phyloP scores from a whole-genome alignment of 2,888 invertebrate species.

The Pharmacophagus antenor region DNA sequence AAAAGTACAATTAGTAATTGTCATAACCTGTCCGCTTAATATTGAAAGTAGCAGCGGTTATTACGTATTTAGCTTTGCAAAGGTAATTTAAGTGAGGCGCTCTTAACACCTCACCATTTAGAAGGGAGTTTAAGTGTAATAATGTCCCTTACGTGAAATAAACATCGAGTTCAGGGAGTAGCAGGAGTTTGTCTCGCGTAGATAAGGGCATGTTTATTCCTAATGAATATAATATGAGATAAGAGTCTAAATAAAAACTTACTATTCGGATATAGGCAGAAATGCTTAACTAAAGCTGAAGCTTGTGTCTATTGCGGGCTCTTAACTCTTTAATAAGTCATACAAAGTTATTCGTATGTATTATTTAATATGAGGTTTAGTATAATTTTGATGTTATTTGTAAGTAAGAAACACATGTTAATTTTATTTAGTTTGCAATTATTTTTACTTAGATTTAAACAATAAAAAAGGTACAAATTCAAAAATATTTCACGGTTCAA shows the following conservation, averaged over 20 bases:
- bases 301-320: background rate
- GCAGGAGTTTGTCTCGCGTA: constrained; percentile 9
- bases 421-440: too few relatives aligned
- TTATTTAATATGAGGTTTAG: too few relatives aligned
- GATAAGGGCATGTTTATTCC: constrained; percentile 21
- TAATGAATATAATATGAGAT: constrained; percentile 20
- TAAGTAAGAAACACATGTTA: too few relatives aligned
- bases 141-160: constrained; percentile 26
- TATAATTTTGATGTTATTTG: too few relatives aligned
- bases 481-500: too few relatives aligned
- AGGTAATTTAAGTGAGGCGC: constrained; percentile 28
- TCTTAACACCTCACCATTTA: constrained; percentile 27
- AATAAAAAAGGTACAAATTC: too few relatives aligned
- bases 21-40: constrained; percentile 6
- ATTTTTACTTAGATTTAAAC: too few relatives aligned
- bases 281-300: background rate
- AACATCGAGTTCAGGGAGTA: background rate
- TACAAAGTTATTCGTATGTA: too few relatives aligned
- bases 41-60: constrained; percentile 22
- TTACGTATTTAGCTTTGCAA: constrained; percentile 24
- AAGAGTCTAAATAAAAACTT: constrained; percentile 15
- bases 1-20: background rate
- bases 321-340: background rate
- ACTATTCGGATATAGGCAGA: background rate
- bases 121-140: constrained; percentile 27